phyloP scores from a whole-genome alignment of 2,888 invertebrate species.

The Melanostoma mellinum region DNA sequence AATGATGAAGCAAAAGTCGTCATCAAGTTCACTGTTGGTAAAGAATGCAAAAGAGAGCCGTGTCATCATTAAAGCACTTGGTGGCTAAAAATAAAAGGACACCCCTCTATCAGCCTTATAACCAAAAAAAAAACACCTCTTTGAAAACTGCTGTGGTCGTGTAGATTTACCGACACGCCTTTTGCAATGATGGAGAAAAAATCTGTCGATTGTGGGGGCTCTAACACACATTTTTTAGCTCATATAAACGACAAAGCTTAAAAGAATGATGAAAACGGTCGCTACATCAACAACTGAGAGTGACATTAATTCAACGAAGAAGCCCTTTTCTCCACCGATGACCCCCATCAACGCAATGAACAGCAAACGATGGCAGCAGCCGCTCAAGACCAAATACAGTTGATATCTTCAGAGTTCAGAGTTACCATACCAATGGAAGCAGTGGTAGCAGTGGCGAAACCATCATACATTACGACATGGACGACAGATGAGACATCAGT shows the following conservation, averaged over 20 bases:
- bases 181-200: conserved; percentile 30
- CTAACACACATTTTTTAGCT: conserved; percentile 13
- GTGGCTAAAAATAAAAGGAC: conserved; percentile 54
- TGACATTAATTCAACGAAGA: conserved; percentile 59
- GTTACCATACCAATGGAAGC: conserved; percentile 17
- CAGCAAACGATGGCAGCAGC: conserved; percentile 25
- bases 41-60: conserved; percentile 41
- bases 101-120: conserved; percentile 19
- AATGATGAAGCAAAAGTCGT: conserved; percentile 55
- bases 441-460: conserved; percentile 8
- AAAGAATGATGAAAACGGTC: conserved; percentile 35
- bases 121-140: conserved; percentile 46
- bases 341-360: conserved; percentile 55
- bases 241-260: conserved; percentile 25
- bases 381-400: conserved; percentile 48
- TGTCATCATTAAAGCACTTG: conserved; percentile 49
- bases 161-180: conserved; percentile 42
- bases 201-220: conserved; percentile 60
- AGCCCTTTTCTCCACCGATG: conserved; percentile 39
- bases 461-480: conserved; percentile 35
- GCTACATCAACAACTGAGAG: conserved; percentile 57
- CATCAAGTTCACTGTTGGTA: conserved; percentile 52
- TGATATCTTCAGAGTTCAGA: conserved; percentile 57
- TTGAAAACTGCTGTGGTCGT: conserved; percentile 36
- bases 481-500: conserved; percentile 49